A percentile compares a stretch with the other conserved stretches of the same genome.
Evolutionary conservation across 2,888 invertebrate species (phyloP).

Genomic region (Neelides folsomi): DNA sequence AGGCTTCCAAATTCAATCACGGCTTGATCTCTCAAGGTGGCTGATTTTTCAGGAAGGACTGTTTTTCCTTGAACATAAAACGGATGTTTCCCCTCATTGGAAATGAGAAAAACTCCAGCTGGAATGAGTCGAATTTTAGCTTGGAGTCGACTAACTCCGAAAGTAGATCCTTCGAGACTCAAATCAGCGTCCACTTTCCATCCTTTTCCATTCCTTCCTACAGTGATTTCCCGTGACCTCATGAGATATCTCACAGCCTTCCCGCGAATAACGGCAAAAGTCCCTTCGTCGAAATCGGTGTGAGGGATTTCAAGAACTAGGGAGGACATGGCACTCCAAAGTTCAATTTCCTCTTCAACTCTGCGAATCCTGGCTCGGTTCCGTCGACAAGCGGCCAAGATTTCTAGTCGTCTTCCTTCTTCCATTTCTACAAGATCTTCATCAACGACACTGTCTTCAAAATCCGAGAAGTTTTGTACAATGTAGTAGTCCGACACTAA

Average conservation of each 20-base stretch:
- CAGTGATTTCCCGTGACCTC: conserved; percentile 86
- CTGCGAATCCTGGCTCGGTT: conserved; percentile 75
- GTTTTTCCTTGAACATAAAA: conserved; percentile 89
- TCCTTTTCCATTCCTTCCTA: conserved; percentile 78
- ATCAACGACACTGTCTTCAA: conserved; percentile 77
- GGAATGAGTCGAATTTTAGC: conserved; percentile 78
- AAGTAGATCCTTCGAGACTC: conserved; percentile 82
- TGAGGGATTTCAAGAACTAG: conserved; percentile 63
- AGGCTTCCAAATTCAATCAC: conserved; percentile 64
- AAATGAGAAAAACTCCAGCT: conserved; percentile 87
- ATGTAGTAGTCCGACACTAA: conserved; percentile 33
- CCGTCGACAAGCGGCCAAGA: conserved; percentile 40
- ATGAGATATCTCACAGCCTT: conserved; percentile 84
- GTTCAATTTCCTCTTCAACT: conserved; percentile 72
- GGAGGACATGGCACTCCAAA: conserved; percentile 88
- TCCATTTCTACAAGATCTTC: conserved; percentile 35
- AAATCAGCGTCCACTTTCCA: conserved; percentile 78
- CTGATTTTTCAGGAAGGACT: conserved; percentile 73
- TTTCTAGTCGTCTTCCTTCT: conserved; percentile 6
- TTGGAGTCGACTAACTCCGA: conserved; percentile 83
- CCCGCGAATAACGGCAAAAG: conserved; percentile 80
- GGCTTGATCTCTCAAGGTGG: conserved; percentile 80
- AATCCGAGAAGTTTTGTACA: conserved; percentile 59
- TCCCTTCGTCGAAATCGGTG: conserved; percentile 83
- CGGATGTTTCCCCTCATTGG: conserved; percentile 87